Base-by-base conservation (phyloP, 2,797 vertebrate genomes). In the Phataginus tetradactyla region DNA sequence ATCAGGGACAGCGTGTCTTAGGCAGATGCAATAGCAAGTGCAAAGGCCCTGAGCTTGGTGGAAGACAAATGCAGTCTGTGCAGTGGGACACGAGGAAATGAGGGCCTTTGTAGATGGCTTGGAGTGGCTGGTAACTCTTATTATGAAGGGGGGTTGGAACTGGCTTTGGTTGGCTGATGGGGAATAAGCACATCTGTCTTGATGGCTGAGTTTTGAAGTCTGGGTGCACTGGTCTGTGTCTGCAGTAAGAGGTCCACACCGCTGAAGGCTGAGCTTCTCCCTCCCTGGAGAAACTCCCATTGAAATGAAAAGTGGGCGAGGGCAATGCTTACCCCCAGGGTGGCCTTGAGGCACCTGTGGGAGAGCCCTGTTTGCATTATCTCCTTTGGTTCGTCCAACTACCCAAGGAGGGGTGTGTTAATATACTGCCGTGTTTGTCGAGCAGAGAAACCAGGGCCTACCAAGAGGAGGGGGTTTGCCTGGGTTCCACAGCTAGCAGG, bases 131-230 rank as follows among this genome's bases (percentile, higher is more conserved):
- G 45, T 45, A 8, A 90, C 63, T 93, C 20, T 53, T 72, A 23
- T 63, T 55, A 32, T 29, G 84, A 90, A 94, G 51, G 0, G 42
- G 25, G 42, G 29, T 9, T 45, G 69, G 51, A 20, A 32, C 86
- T 59, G 61, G 32, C 61, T 66, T 78, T 89, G 63, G 68, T n/a
- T 71, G 49, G 27, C 69, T 8, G 7, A 6, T 64, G 45, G 74
- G 25, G 23, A 13, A 34, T 20, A 25, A 83, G 51, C 45, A 3
- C 18, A 4, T 21, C 29, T 59, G 37, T 79, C 25, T 51, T 77
- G 12, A 39, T 10, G 63, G 34, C 29, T 97, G 55, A 15, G 42
- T 88, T 66, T 80, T 34, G 90, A 93, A 55, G n/a, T 87, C 66
- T n/a, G 11, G 71, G 34, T 29, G 8, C 59, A 59, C 79, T 32